Conservation (phyloP, 2,888 invertebrate species). For the Phortica okadai region DNA sequence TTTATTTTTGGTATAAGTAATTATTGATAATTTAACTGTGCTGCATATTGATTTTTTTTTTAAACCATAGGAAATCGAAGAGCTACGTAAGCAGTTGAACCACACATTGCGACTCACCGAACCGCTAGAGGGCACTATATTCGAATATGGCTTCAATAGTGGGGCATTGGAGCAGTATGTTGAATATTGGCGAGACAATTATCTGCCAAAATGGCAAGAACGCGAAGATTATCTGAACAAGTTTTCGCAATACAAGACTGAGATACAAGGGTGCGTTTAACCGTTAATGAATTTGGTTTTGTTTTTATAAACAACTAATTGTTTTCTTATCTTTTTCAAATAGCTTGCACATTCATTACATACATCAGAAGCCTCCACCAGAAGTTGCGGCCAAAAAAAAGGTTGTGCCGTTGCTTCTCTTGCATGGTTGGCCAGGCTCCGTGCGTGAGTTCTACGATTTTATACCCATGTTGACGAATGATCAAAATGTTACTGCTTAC, state of each 20-base stretch:
- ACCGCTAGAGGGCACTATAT: slow-evolving; percentile 82
- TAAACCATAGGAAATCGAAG: slow-evolving; percentile 77
- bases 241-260: slow-evolving; percentile 85
- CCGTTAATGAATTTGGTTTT: neutral
- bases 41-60: neutral
- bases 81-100: slow-evolving; percentile 80
- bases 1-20: too few relatives aligned
- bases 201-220: slow-evolving; percentile 82
- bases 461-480: slow-evolving; percentile 81
- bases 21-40: too few relatives aligned
- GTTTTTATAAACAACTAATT: neutral
- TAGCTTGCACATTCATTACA: slow-evolving; percentile 82
- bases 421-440: slow-evolving; percentile 94
- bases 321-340: neutral
- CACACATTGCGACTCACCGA: slow-evolving; percentile 76
- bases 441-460: slow-evolving; percentile 87
- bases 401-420: slow-evolving; percentile 82
- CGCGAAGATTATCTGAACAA: slow-evolving; percentile 83
- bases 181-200: slow-evolving; percentile 87
- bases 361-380: slow-evolving; percentile 79
- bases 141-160: slow-evolving; percentile 89
- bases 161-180: slow-evolving; percentile 82
- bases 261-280: slow-evolving; percentile 80
- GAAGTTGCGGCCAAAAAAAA: slow-evolving; percentile 68
- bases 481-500: slow-evolving; percentile 78